Percentiles rank a stretch among this genome's conserved stretches.
Conservation (phyloP, 2,888 invertebrate species). For the Pristionchus entomophagus region DNA sequence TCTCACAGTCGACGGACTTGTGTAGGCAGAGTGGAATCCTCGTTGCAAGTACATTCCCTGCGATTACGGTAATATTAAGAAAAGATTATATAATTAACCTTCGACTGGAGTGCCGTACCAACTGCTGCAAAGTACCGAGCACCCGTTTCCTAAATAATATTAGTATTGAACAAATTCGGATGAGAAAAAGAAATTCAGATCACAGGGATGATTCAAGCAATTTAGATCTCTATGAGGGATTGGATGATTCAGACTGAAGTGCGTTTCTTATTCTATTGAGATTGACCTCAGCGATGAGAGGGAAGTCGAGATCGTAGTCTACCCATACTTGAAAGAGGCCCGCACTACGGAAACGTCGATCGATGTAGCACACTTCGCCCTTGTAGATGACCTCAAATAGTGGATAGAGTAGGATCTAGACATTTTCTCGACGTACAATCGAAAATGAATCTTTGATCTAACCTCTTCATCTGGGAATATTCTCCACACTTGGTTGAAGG, state of each 20-base stretch:
- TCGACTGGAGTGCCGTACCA: neutral
- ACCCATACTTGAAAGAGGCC: neutral
- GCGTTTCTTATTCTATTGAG: too few relatives aligned
- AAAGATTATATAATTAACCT: neutral
- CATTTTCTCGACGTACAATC: too few relatives aligned
- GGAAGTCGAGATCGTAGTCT: neutral
- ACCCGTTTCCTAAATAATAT: neutral
- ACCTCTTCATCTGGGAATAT: neutral
- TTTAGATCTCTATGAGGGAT: too few relatives aligned
- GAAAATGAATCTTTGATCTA: too few relatives aligned
- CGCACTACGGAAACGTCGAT: neutral
- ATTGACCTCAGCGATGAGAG: neutral
- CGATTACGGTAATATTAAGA: neutral
- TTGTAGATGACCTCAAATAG: neutral
- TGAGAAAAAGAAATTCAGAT: too few relatives aligned
- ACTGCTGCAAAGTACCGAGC: neutral
- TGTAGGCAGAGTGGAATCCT: neutral
- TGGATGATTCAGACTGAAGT: too few relatives aligned
- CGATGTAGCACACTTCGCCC: neutral
- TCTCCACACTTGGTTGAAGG: neutral
- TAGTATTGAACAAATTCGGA: too few relatives aligned
- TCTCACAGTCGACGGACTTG: neutral
- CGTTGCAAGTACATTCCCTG: neutral
- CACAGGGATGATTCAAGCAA: too few relatives aligned
- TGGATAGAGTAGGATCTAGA: too few relatives aligned